A percentile compares a stretch with the other conserved stretches of the same genome.
phyloP scores from a whole-genome alignment of 2,888 invertebrate species.

The Macaria liturata region DNA sequence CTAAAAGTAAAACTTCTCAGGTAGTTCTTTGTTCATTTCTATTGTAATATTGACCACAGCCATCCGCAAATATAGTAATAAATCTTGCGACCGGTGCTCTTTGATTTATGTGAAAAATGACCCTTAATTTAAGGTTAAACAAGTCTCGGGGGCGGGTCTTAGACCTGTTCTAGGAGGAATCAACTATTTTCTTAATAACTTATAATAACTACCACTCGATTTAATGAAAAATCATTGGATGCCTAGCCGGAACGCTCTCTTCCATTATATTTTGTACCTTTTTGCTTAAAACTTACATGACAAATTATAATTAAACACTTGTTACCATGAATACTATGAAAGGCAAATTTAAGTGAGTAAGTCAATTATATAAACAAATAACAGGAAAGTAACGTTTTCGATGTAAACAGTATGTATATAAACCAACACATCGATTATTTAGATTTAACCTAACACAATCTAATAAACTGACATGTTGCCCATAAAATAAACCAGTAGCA shows the following conservation, averaged over 20 bases:
- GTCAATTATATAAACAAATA: too few relatives aligned
- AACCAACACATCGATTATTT: too few relatives aligned
- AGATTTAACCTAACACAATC: too few relatives aligned
- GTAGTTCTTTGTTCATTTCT: slow-evolving; percentile 59
- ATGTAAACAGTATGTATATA: too few relatives aligned
- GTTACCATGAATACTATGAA: too few relatives aligned
- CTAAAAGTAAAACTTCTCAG: slow-evolving; percentile 51
- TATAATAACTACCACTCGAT: slow-evolving; percentile 29
- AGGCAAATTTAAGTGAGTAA: too few relatives aligned
- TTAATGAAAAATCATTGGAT: too few relatives aligned
- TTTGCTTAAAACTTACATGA: too few relatives aligned
- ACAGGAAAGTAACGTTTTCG: too few relatives aligned
- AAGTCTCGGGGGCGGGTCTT: slow-evolving; percentile 56
- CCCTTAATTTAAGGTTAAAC: slow-evolving; percentile 80
- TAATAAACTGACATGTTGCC: neutral
- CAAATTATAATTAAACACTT: too few relatives aligned
- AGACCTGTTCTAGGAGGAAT: slow-evolving; percentile 42
- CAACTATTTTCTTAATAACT: slow-evolving; percentile 20
- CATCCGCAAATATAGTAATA: slow-evolving; percentile 66
- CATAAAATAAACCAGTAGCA: slow-evolving; percentile 25
- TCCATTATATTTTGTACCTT: too few relatives aligned
- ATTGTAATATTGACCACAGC: slow-evolving; percentile 58
- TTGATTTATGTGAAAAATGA: slow-evolving; percentile 84
- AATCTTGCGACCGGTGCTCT: slow-evolving; percentile 74
- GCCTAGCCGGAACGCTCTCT: too few relatives aligned